phyloP scores from a whole-genome alignment of 2,797 vertebrate species.

The Valencia hispanica region DNA sequence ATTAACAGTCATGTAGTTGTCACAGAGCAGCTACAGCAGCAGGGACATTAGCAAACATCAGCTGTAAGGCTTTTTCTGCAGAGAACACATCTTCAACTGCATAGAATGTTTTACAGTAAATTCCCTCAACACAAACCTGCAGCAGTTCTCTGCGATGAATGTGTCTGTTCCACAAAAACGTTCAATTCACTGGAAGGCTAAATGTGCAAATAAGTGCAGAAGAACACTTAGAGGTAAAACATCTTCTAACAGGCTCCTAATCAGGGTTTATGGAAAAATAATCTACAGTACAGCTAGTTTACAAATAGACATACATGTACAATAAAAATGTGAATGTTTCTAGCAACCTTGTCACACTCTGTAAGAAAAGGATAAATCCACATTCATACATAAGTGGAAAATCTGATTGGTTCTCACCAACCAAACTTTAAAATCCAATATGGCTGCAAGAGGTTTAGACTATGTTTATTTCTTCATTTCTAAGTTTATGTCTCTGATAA shows the following conservation, averaged over 20 bases:
- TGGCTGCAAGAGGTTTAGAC: background rate
- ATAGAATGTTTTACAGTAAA: conserved; percentile 8
- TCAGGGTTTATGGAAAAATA: conserved; percentile 1
- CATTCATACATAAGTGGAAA: background rate
- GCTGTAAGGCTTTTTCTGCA: conserved; percentile 31
- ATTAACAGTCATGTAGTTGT: conserved; percentile 5
- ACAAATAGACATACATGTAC: background rate
- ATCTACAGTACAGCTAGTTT: background rate
- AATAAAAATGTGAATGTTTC: background rate
- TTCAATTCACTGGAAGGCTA: background rate
- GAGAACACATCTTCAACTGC: background rate
- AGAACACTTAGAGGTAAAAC: conserved; percentile 29
- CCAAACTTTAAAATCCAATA: background rate
- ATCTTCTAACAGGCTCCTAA: conserved; percentile 11
- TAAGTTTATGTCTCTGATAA: background rate
- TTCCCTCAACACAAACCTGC: conserved; percentile 1
- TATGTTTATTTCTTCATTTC: background rate
- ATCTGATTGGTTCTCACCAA: background rate
- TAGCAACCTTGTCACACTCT: background rate
- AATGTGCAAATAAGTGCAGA: conserved; percentile 1
- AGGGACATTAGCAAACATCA: conserved; percentile 13
- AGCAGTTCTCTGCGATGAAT: background rate
- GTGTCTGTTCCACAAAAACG: background rate
- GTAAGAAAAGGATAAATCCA: background rate
- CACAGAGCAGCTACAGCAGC: conserved; percentile 16